Conservation (phyloP, 2,888 invertebrate genomes). For the Diarsia mendica region DNA sequence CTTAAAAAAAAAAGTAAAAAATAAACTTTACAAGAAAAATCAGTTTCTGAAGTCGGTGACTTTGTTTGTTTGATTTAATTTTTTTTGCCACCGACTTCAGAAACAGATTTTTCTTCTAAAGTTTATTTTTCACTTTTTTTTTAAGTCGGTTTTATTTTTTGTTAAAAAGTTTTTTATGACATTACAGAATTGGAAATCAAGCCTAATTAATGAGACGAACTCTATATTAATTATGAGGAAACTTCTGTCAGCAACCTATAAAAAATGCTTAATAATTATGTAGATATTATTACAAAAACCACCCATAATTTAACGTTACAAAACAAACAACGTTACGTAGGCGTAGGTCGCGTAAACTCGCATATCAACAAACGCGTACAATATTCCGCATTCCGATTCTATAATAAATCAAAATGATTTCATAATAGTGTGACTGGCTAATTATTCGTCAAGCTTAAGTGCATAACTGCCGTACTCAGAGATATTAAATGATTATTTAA, state of each 20-base stretch:
- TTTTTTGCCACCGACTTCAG: no score
- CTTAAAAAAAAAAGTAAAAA: no score
- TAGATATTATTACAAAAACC: conserved; percentile 17
- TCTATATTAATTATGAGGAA: conserved; percentile 23
- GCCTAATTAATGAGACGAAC: not conserved
- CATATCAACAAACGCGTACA: conserved; percentile 18
- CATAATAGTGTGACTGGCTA: conserved; percentile 27
- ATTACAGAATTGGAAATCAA: conserved; percentile 15
- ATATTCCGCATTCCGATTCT: conserved; percentile 26
- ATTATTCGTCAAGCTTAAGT: conserved; percentile 38
- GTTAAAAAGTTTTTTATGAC: not conserved
- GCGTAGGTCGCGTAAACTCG: not conserved
- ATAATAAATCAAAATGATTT: conserved; percentile 41
- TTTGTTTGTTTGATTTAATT: no score
- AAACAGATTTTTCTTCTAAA: no score
- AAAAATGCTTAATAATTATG: not conserved
- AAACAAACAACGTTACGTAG: conserved; percentile 42
- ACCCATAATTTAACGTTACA: conserved; percentile 9
- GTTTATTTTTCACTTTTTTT: no score
- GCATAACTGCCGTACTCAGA: not conserved
- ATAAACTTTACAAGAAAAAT: no score
- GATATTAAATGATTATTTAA: no score
- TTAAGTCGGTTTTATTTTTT: no score
- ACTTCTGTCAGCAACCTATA: conserved; percentile 3
- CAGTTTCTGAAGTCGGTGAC: no score